phyloP scores from a whole-genome alignment of 2,797 vertebrate species.

The Megaceryle alcyon region DNA sequence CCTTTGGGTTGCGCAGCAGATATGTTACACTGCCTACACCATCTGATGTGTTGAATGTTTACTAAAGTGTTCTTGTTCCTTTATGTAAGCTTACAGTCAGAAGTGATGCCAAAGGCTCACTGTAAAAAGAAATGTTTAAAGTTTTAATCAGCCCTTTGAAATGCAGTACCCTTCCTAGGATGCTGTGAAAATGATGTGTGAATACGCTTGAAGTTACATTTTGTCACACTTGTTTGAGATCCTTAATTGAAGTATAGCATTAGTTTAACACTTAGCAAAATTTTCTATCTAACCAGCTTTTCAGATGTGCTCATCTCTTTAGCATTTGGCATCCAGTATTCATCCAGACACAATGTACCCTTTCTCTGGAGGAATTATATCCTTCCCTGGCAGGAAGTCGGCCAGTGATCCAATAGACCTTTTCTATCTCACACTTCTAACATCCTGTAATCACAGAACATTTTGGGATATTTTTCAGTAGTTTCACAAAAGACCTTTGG shows the following conservation, averaged over 20 bases:
- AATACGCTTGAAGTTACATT: neutral
- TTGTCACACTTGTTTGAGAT: neutral
- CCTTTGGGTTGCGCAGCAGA: constrained; percentile 21
- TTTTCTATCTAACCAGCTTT: neutral
- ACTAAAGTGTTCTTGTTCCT: neutral
- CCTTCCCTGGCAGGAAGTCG: neutral
- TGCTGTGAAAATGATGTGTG: neutral
- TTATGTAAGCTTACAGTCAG: neutral
- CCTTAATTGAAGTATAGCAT: neutral
- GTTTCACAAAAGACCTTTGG: constrained; percentile 58
- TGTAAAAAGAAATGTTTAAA: neutral
- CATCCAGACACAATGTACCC: constrained; percentile 18
- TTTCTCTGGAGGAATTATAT: constrained; percentile 53
- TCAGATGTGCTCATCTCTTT: constrained; percentile 32
- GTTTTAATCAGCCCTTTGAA: neutral
- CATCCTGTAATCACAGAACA: constrained; percentile 68
- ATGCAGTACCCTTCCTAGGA: neutral
- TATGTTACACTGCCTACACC: neutral
- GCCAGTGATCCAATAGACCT: constrained; percentile 50
- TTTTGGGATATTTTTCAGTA: constrained; percentile 47
- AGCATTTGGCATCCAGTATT: constrained; percentile 27
- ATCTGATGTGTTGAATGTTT: neutral
- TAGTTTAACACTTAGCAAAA: neutral
- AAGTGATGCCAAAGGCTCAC: neutral
- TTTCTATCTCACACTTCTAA: constrained; percentile 64